A percentile compares a stretch with the other conserved stretches of the same genome.
phyloP scores from a whole-genome alignment of 2,888 invertebrate species.

The Litoditis marina region DNA sequence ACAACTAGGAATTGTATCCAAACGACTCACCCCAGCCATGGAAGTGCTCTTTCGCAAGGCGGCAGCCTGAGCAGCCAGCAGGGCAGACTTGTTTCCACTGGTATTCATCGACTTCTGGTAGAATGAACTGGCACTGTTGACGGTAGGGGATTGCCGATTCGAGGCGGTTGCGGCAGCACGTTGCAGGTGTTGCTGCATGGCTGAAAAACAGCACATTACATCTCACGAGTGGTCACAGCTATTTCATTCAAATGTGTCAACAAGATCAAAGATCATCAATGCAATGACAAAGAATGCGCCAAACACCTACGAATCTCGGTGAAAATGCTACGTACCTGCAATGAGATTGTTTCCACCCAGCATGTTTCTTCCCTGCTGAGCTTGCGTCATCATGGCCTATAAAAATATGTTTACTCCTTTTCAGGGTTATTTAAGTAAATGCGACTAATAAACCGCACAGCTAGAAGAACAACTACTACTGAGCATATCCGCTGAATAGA shows the following conservation, averaged over 20 bases:
- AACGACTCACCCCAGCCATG: no score
- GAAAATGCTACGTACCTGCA: constrained; percentile 9
- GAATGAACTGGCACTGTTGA: no score
- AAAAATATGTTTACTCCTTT: no score
- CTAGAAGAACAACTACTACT: no score
- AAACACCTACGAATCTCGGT: background rate
- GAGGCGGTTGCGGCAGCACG: constrained; percentile 4
- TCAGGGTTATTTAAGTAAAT: background rate
- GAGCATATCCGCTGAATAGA: no score
- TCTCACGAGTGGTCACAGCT: no score
- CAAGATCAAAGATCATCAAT: constrained; percentile 2
- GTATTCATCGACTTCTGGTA: no score
- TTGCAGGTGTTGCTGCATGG: constrained; percentile 27
- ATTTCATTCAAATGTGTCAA: no score
- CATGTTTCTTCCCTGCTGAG: background rate
- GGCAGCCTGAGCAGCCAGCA: constrained; percentile 12
- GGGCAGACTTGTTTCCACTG: background rate
- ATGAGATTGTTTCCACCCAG: constrained; percentile 16
- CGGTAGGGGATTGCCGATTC: no score
- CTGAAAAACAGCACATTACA: constrained; percentile 14
- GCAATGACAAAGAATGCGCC: background rate
- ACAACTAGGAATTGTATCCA: no score
- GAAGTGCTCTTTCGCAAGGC: constrained; percentile 3
- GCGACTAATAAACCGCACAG: no score
- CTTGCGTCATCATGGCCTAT: constrained; percentile 2